Base-by-base conservation (phyloP, 2,113 vertebrate genomes). In the Oryzias javanicus region DNA sequence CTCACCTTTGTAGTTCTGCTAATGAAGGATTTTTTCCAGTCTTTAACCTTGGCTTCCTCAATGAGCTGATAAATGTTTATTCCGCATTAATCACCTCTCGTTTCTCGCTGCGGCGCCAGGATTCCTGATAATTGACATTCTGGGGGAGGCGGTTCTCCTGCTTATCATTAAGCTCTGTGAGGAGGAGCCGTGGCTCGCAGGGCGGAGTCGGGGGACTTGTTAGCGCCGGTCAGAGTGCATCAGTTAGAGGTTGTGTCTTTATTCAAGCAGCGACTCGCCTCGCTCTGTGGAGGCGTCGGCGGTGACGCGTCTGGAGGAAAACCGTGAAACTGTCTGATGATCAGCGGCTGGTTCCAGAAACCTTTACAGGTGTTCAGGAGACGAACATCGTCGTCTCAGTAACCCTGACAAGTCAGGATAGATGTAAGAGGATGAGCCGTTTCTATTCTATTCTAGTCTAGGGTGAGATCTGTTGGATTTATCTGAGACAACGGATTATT, bases 191-290 rank as follows among this genome's bases (percentile, higher is more conserved):
- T 24, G 51, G 48, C 47, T 56, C 35, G 0, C 29, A 52, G 61
- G 42, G 4, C 8, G 17, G 29, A 64, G 69, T 15, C 44, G 0
- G 3, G 65, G 48, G 72, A 71, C 74, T 70, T 56, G 68, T 81
- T 82, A 75, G 63, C 62, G 3, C 12, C 44, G 62, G 59, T 55
- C 74, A 41, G 19, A 55, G 53, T 5, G 27, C 22, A 64, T 81
- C 74, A 71, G 64, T 60, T 42, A 4, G 14, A 22, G 48, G 19
- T 53, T 81, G 42, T 56, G 54, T 80, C 79, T 76, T 75, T 55
- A 77, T 83, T 77, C 74, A 61, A 71, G 53, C 42, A 48, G 44
- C 42, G 10, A 42, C 6, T 18, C 2, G 4, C 6, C 55, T 20
- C 20, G 25, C 41, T 48, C 25, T 3, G 1, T 64, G 49, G 20